Evolutionary conservation across 2,888 invertebrate species (phyloP).

Genomic region (Acanthacorydalis orientalis): DNA sequence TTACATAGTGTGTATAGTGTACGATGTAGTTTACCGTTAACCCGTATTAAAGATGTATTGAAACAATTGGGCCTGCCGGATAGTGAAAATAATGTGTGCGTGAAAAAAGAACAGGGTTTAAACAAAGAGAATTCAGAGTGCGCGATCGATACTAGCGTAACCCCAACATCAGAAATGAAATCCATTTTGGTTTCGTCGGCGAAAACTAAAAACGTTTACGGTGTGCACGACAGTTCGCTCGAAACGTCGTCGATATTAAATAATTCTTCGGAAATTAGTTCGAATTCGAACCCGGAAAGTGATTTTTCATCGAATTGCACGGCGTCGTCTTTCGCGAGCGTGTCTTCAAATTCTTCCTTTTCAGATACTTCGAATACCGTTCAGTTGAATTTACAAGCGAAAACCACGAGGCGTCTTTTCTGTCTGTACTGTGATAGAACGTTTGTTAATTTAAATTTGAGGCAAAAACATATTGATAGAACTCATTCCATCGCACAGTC

Average conservation of each 20-base stretch:
- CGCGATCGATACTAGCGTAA: no score
- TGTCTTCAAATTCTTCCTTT: no score
- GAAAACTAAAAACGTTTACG: conserved; percentile 4
- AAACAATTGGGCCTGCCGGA: conserved; percentile 7
- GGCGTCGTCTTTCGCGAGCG: no score
- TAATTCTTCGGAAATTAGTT: no score
- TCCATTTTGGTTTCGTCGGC: no score
- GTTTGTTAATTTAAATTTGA: conserved; percentile 23
- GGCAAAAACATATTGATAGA: conserved; percentile 28
- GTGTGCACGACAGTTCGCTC: conserved; percentile 9
- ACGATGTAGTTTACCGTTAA: conserved; percentile 24
- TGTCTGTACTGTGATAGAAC: conserved; percentile 29
- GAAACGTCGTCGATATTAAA: conserved; percentile 3
- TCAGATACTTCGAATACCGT: no score
- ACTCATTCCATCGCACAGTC: conserved; percentile 24
- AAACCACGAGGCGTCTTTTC: conserved; percentile 17
- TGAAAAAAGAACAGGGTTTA: no score
- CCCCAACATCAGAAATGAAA: no score
- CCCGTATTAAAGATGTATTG: conserved; percentile 19
- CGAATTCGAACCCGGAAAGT: no score
- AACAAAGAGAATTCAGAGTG: no score
- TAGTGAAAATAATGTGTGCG: conserved; percentile 6
- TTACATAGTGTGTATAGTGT: conserved; percentile 11
- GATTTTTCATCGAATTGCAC: no score
- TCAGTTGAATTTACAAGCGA: no score